Percentiles rank a stretch among this genome's conserved stretches.
phyloP scores from a whole-genome alignment of 2,888 invertebrate species.

The Ganaspis brasiliensis region DNA sequence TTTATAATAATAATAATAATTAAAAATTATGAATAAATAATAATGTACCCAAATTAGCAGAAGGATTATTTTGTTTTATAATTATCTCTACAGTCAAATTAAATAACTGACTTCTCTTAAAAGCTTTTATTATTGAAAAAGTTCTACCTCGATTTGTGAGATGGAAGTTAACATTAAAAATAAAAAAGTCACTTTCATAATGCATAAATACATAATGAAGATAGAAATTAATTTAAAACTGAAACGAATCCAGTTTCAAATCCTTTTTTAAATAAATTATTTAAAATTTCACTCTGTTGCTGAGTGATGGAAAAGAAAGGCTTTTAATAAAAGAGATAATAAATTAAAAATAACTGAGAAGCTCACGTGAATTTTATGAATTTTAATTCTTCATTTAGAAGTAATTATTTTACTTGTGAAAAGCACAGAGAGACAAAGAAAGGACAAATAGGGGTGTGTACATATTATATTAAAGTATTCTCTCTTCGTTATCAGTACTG shows the following conservation, averaged over 20 bases:
- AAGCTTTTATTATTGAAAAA: no score
- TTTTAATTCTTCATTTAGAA: background rate
- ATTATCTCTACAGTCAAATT: no score
- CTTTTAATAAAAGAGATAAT: background rate
- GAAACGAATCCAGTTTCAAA: background rate
- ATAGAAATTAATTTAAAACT: background rate
- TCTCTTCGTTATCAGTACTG: conserved; percentile 65
- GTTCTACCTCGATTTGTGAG: no score
- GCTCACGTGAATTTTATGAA: no score
- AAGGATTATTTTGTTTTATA: no score
- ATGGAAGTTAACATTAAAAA: no score
- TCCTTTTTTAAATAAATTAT: background rate
- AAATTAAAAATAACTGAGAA: background rate
- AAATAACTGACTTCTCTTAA: no score
- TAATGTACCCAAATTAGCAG: no score
- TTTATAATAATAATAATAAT: no score
- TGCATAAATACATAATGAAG: background rate
- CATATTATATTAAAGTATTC: conserved; percentile 70
- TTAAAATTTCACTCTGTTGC: background rate
- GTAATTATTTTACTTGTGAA: background rate
- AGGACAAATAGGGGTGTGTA: conserved; percentile 45
- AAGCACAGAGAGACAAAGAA: conserved; percentile 43
- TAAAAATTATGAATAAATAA: no score
- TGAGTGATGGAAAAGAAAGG: background rate
- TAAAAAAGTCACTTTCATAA: no score